phyloP scores from a whole-genome alignment of 2,888 invertebrate species.

The Thelaira solivaga region DNA sequence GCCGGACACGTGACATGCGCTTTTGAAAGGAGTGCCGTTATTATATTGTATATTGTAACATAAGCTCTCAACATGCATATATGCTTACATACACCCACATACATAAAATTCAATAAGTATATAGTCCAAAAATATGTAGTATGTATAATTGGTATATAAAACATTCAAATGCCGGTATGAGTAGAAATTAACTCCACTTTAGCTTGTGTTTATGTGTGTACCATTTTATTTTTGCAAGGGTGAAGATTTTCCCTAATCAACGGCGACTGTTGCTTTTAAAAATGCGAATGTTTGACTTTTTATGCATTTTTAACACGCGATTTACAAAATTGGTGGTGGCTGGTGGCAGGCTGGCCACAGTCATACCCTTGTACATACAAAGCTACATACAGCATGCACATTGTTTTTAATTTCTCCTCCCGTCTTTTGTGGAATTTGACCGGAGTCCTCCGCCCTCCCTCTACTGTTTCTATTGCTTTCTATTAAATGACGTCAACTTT shows the following conservation, averaged over 20 bases:
- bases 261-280: constrained; percentile 57
- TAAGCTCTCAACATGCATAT: constrained; percentile 6
- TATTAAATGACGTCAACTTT: constrained; percentile 43
- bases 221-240: not conserved
- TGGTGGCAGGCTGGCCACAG: not conserved
- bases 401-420: not conserved
- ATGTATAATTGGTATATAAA: constrained; percentile 40
- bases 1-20: constrained; percentile 58
- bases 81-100: not conserved
- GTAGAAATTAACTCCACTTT: constrained; percentile 25
- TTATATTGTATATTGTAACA: constrained; percentile 21
- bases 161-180: constrained; percentile 48
- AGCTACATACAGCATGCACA: no score
- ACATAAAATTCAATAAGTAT: constrained; percentile 37
- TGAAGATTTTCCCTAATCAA: constrained; percentile 29
- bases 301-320: constrained; percentile 59
- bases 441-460: no score
- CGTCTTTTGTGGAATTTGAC: constrained; percentile 23
- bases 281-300: constrained; percentile 15
- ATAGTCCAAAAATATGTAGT: constrained; percentile 56
- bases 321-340: constrained; percentile 8
- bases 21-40: constrained; percentile 55
- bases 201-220: not conserved
- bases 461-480: not conserved
- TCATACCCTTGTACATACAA: no score